phyloP scores from a whole-genome alignment of 2,113 vertebrate species.

The Hepsetus odoe region DNA sequence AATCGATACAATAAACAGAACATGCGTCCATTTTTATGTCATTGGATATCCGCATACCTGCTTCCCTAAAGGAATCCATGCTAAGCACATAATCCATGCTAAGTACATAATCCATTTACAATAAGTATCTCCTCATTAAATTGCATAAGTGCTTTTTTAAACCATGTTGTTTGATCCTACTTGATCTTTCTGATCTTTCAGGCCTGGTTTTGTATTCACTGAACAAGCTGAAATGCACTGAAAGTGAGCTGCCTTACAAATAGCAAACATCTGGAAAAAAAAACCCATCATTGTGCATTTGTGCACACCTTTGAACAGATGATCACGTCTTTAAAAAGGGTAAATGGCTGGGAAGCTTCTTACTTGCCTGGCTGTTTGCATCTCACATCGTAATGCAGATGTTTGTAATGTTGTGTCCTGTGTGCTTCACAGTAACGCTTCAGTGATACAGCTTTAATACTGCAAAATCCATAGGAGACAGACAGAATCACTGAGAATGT shows the following conservation, averaged over 20 bases:
- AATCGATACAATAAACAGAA: background rate
- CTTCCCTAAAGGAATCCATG: background rate
- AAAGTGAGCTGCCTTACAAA: background rate
- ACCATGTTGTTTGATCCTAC: constrained; percentile 1
- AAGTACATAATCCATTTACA: background rate
- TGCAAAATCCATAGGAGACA: background rate
- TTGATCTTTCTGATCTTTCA: constrained; percentile 3
- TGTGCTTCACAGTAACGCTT: background rate
- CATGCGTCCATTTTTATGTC: background rate
- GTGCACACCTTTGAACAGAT: background rate
- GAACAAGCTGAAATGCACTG: background rate
- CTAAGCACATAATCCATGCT: background rate
- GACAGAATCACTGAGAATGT: constrained; percentile 19
- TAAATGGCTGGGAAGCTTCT: background rate
- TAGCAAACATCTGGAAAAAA: background rate
- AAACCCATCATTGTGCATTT: background rate
- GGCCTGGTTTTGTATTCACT: background rate
- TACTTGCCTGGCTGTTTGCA: background rate
- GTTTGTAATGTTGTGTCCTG: background rate
- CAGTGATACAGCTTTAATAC: background rate
- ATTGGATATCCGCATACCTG: background rate
- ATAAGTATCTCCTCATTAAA: background rate
- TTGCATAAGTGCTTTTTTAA: background rate
- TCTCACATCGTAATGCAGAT: background rate
- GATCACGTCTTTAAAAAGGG: background rate